A percentile compares a stretch with the other conserved stretches of the same genome.
Conservation (phyloP, 2,113 vertebrate species). For the Alaudala cheleensis region DNA sequence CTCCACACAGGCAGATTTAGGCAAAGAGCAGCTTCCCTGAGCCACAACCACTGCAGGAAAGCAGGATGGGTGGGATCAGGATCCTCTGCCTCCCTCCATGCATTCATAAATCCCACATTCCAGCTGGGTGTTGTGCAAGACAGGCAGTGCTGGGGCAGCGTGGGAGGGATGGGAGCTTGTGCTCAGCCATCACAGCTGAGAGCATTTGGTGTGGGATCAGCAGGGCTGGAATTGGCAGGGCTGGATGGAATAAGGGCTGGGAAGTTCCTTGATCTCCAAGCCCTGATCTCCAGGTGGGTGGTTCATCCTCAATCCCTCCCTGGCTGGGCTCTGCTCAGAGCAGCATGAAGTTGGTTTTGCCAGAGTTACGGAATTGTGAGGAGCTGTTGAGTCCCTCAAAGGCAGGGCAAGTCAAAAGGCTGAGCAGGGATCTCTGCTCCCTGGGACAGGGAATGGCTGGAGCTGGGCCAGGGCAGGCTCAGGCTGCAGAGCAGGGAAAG, state of each 20-base stretch:
- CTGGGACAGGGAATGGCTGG: background rate
- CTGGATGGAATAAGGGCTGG: background rate
- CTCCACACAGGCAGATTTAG: background rate
- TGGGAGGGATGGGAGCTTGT: background rate
- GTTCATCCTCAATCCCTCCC: rapidly evolving
- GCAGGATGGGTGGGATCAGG: background rate
- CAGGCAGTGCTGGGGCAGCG: background rate
- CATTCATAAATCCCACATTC: background rate
- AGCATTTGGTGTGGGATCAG: background rate
- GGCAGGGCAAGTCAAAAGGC: background rate
- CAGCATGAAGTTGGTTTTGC: background rate
- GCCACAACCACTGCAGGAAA: background rate
- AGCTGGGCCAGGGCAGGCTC: background rate
- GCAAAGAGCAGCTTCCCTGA: background rate
- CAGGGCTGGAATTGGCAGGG: background rate
- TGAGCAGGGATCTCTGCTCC: background rate
- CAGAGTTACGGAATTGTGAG: background rate
- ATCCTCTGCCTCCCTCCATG: background rate
- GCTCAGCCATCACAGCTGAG: background rate
- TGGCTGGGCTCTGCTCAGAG: background rate
- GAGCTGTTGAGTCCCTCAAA: background rate
- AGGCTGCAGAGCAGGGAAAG: background rate
- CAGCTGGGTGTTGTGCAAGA: background rate
- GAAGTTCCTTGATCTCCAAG: background rate
- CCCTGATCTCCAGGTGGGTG: rapidly evolving